phyloP scores from a whole-genome alignment of 2,113 vertebrate genomes.

The Macheiramphus alcinus region DNA sequence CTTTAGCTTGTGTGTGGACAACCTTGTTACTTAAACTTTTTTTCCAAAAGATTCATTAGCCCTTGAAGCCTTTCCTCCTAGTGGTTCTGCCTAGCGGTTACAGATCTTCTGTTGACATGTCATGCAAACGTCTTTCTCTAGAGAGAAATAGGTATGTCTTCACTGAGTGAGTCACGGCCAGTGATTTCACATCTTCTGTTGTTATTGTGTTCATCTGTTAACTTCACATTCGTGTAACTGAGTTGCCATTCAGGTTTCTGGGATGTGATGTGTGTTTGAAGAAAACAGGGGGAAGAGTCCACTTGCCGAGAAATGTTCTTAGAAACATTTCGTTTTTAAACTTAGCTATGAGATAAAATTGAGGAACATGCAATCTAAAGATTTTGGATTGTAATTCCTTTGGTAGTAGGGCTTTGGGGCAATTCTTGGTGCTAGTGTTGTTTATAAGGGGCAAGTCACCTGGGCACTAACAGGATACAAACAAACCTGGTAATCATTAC shows the following conservation, averaged over 20 bases:
- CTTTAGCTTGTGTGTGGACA: not conserved
- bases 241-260: not conserved
- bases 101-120: not conserved
- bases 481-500: not conserved
- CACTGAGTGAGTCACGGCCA: not conserved
- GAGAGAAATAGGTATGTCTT: not conserved
- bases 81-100: not conserved
- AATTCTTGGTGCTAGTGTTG: not conserved
- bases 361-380: rapidly evolving
- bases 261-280: not conserved
- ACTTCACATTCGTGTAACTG: not conserved
- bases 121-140: not conserved
- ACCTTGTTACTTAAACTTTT: not conserved
- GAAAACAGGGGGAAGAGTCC: not conserved
- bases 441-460: not conserved
- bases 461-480: not conserved
- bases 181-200: not conserved
- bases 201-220: not conserved
- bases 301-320: not conserved
- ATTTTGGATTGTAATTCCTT: not conserved
- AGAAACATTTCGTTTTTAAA: not conserved
- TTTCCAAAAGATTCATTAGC: not conserved
- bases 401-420: not conserved
- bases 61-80: not conserved
- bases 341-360: not conserved